These are phyloP conservation scores for Ips typographus DNA, from an alignment of 1,140 invertebrate species.

Conservation along the genomic window DNA sequence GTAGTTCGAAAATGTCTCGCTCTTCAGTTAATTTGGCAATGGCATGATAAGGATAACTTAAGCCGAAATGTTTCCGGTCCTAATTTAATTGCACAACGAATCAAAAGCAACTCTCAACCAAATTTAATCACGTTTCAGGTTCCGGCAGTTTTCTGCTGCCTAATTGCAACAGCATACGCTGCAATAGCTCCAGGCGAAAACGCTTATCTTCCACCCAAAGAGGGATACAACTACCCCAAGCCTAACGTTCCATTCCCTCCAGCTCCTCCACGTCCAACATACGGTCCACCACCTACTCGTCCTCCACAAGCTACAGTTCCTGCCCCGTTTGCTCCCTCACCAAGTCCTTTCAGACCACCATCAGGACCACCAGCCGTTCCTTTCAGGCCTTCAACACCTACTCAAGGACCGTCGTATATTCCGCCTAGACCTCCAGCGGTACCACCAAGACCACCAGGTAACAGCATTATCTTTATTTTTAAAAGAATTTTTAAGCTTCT, in stretches of 20 bases:
- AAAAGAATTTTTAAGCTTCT: too few relatives aligned
- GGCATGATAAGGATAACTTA: background rate
- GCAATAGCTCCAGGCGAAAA: conserved; percentile 58
- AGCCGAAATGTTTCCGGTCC: background rate
- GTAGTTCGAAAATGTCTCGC: too few relatives aligned
- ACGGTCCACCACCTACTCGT: conserved; percentile 32
- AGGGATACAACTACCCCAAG: conserved; percentile 58
- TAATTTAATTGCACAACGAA: too few relatives aligned
- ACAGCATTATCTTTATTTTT: background rate
- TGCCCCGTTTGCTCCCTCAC: conserved; percentile 27
- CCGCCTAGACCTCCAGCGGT: conserved; percentile 20
- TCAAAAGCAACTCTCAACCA: too few relatives aligned
- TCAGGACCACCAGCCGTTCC: conserved; percentile 25
- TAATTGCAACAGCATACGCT: conserved; percentile 46
- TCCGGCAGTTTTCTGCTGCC: conserved; percentile 52
- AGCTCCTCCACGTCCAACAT: conserved; percentile 35
- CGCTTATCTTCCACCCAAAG: conserved; percentile 64
- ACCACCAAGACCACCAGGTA: conserved; percentile 20
- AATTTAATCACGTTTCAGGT: conserved; percentile 36
- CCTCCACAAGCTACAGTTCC: conserved; percentile 28
- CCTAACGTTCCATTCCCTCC: conserved; percentile 60
- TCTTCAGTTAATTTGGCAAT: too few relatives aligned
- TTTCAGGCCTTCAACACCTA: conserved; percentile 21
- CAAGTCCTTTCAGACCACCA: conserved; percentile 25
- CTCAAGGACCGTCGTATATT: conserved; percentile 22